Evolutionary conservation across 23 tunicate species (phyloP), one percentile per base, ranked within the genome.

Genomic region (Phallusia fumigata): DNA sequence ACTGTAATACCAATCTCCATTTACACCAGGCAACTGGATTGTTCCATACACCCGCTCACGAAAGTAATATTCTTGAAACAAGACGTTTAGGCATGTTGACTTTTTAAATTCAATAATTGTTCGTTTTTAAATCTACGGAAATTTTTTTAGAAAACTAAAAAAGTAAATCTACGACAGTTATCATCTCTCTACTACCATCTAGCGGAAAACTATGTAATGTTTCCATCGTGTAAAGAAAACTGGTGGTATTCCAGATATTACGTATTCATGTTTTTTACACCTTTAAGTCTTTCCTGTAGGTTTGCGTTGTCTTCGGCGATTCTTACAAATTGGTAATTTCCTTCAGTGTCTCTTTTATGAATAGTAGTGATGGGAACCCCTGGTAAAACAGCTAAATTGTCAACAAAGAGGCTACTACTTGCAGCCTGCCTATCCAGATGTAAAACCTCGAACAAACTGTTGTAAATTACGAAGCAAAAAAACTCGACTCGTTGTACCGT

Each of bases 1-100:
- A 22, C 72, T 85, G 80, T 93, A 93, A 76, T 81, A 84, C 86
- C 87, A 93, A 18, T 81, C 86, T 64, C 80, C 90, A 32, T 81
- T 84, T 21, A 51, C 80, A 30, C 53, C 90, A 0, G 90, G 88
- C 33, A 93, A 50, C 50, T 77, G 77, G 15, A 93, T 53, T 0
- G 86, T 64, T 1, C 98, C 98, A 65, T 79, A 93, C 53, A 77
- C 88, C 73, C 34, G 21, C 28, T 81, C 79, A 13, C 97, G 88
- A 76, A 92, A 87, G 75, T 87, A 65, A 47, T 88, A 88, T 15
- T 81, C 98, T 93, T 77, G 13, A 32, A 34, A 82, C 31, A 19
- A 34, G 6, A n/a, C n/a, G n/a, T n/a, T n/a, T n/a, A n/a, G n/a
- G n/a, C n/a, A n/a, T n/a, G n/a, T n/a, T n/a, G n/a, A n/a, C n/a